Conservation (phyloP, 2,888 invertebrate genomes). For the Gastracanthus pulcherrimus region DNA sequence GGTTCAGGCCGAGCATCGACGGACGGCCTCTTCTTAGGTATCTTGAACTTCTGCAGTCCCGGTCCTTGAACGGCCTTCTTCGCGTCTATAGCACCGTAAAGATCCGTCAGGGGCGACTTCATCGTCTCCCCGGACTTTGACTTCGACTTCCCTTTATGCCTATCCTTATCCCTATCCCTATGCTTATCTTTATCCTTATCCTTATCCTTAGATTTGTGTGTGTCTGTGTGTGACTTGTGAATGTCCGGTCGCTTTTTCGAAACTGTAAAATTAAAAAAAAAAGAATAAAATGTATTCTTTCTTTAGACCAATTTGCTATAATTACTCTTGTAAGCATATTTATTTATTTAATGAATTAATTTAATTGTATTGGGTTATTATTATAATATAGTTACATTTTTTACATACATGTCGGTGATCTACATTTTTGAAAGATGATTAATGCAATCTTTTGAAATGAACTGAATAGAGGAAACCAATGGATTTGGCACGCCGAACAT, state of each 20-base stretch:
- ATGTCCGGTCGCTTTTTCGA: conserved; percentile 23
- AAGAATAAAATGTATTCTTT: background rate
- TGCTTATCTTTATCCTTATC: conserved; percentile 46
- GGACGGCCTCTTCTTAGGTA: conserved; percentile 78
- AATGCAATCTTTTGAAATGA: too few relatives aligned
- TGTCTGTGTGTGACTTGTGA: conserved; percentile 29
- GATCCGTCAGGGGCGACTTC: conserved; percentile 78
- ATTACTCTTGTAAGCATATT: too few relatives aligned
- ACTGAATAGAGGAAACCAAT: too few relatives aligned
- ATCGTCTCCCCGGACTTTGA: conserved; percentile 70
- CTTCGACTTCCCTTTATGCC: conserved; percentile 42
- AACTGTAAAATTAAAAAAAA: conserved; percentile 10
- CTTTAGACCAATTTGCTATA: background rate
- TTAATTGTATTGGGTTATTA: too few relatives aligned
- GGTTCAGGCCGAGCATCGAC: conserved; percentile 63
- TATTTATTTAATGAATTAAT: too few relatives aligned
- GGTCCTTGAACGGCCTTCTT: conserved; percentile 77
- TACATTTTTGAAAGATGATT: too few relatives aligned
- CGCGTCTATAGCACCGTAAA: conserved; percentile 77
- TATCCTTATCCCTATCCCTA: conserved; percentile 44
- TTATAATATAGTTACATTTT: too few relatives aligned
- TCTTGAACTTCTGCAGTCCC: conserved; percentile 79
- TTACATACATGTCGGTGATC: too few relatives aligned
- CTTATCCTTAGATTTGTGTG: conserved; percentile 30
- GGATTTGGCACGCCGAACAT: too few relatives aligned